Evolutionary conservation across 2,888 invertebrate genomes (phyloP).

Genomic region (Meandrusa payeni): DNA sequence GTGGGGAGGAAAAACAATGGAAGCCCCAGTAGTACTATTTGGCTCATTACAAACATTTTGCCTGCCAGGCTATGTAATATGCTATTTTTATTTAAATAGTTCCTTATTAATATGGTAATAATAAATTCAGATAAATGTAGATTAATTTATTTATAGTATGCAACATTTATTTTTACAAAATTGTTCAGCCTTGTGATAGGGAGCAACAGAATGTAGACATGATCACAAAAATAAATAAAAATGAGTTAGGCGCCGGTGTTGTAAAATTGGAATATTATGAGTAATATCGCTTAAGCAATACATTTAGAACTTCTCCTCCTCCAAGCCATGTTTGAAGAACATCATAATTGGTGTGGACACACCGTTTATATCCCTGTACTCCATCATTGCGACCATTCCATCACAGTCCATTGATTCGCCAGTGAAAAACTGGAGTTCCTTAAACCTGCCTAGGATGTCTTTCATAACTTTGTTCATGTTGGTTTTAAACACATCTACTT

Average conservation of each 20-base stretch:
- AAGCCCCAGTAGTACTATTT: too few relatives aligned
- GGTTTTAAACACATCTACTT: slow-evolving; percentile 93
- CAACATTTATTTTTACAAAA: slow-evolving; percentile 73
- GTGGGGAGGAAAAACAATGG: too few relatives aligned
- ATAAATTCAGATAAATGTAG: slow-evolving; percentile 41
- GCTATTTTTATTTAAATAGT: too few relatives aligned
- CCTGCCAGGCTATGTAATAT: too few relatives aligned
- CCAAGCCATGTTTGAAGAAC: slow-evolving; percentile 97
- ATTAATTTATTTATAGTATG: slow-evolving; percentile 71
- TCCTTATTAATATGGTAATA: too few relatives aligned
- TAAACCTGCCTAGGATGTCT: slow-evolving; percentile 93
- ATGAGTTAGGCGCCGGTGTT: slow-evolving; percentile 53
- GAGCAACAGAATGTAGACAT: slow-evolving; percentile 59
- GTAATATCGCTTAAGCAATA: slow-evolving; percentile 52
- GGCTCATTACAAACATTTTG: too few relatives aligned
- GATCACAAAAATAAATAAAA: slow-evolving; percentile 76
- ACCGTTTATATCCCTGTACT: slow-evolving; percentile 94
- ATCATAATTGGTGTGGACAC: slow-evolving; percentile 92
- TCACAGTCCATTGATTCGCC: slow-evolving; percentile 97
- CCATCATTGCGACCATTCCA: slow-evolving; percentile 95
- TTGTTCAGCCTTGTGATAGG: slow-evolving; percentile 76
- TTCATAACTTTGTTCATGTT: slow-evolving; percentile 97
- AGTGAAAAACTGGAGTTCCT: slow-evolving; percentile 94
- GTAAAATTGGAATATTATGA: slow-evolving; percentile 58
- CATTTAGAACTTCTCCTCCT: slow-evolving; percentile 95